Conservation (phyloP, 2,888 invertebrate species). For the Gandaritis pyraliata region DNA sequence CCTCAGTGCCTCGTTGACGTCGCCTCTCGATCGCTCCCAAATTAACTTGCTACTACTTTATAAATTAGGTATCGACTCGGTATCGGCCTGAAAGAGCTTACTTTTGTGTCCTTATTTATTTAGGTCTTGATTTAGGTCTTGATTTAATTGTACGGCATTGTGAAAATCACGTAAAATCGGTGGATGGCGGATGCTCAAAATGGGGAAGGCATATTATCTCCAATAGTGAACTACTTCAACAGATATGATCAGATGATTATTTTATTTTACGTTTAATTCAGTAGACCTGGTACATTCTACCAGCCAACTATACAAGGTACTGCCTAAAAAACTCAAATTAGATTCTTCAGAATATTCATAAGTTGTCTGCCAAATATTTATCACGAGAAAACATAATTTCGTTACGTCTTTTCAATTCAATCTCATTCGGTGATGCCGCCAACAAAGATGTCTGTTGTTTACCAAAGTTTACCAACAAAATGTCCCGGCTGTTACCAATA, state of each 20-base stretch:
- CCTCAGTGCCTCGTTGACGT: constrained; percentile 34
- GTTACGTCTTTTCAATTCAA: constrained; percentile 22
- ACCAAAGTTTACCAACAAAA: constrained; percentile 38
- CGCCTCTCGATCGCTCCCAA: constrained; percentile 42
- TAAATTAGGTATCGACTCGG: constrained; percentile 16
- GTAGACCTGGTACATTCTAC: background rate
- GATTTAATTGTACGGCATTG: too few species aligned
- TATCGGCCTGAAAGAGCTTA: background rate
- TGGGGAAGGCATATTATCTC: too few species aligned
- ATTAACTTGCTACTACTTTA: constrained; percentile 42
- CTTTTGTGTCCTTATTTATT: too few species aligned
- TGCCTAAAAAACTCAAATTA: constrained; percentile 10
- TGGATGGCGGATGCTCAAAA: too few species aligned
- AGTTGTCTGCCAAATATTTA: constrained; percentile 23
- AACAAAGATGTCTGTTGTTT: constrained; percentile 34
- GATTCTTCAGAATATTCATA: constrained; percentile 10
- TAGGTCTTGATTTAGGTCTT: too few species aligned
- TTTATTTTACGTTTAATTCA: background rate
- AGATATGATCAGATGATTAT: too few species aligned
- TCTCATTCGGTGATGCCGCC: constrained; percentile 24
- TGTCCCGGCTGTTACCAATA: constrained; percentile 33
- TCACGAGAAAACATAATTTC: constrained; percentile 20
- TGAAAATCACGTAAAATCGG: too few species aligned
- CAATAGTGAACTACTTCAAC: too few species aligned
- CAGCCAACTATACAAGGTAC: background rate